A percentile compares a stretch with the other conserved stretches of the same genome.
Conservation (phyloP, 2,797 vertebrate genomes). For the Cynopterus sphinx region DNA sequence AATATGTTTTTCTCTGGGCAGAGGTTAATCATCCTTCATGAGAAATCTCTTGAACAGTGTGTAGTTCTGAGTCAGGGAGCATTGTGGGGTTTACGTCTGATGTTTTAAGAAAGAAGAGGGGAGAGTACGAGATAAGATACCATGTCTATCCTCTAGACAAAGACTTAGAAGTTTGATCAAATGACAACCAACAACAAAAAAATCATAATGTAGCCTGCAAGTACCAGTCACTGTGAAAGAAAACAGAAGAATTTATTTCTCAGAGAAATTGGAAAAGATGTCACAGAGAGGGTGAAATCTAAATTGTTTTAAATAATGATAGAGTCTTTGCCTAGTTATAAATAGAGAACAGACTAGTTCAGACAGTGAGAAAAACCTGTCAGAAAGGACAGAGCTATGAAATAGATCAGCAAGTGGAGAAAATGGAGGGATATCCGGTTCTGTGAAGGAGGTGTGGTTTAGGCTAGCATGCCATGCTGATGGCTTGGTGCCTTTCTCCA, state of each 20-base stretch:
- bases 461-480: fast-evolving
- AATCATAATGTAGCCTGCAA: not conserved
- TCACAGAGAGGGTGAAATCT: not conserved
- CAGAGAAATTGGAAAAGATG: not conserved
- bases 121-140: not conserved
- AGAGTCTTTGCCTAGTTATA: not conserved
- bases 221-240: not conserved
- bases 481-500: not conserved
- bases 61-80: not conserved
- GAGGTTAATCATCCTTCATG: not conserved
- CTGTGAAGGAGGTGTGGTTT: not conserved
- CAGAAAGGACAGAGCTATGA: not conserved
- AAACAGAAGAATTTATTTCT: not conserved
- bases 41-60: fast-evolving
- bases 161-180: not conserved
- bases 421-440: fast-evolving
- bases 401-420: not conserved
- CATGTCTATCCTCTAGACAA: not conserved
- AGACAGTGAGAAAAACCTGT: not conserved
- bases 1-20: not conserved
- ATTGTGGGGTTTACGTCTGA: not conserved
- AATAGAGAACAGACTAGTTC: not conserved
- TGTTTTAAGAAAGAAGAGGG: not conserved
- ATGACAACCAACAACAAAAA: not conserved
- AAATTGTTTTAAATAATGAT: not conserved